phyloP scores from a whole-genome alignment of 2,888 invertebrate genomes.

The Incurvaria masculella region DNA sequence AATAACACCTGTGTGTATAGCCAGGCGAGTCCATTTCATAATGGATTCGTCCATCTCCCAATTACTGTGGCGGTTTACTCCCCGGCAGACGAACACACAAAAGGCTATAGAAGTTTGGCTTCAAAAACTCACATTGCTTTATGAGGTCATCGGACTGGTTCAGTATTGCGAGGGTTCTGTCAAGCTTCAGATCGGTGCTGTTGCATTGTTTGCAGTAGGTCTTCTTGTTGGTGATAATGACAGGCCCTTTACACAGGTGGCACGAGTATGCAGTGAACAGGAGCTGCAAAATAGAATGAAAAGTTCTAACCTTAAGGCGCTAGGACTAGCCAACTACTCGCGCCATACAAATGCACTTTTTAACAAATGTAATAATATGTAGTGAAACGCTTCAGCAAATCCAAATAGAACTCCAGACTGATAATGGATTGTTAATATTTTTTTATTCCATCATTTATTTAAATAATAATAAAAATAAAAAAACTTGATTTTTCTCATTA shows the following conservation, averaged over 20 bases:
- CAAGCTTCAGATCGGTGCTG: slow-evolving; percentile 25
- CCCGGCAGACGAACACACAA: background rate
- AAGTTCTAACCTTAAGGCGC: too few species aligned
- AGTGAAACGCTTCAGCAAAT: too few species aligned
- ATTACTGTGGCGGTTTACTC: background rate
- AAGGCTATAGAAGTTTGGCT: background rate
- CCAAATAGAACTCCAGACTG: too few species aligned
- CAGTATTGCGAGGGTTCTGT: slow-evolving; percentile 24
- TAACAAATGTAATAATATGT: too few species aligned
- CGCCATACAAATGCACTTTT: too few species aligned
- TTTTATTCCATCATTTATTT: too few species aligned
- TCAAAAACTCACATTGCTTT: slow-evolving; percentile 24
- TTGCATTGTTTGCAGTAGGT: slow-evolving; percentile 33
- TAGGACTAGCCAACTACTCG: too few species aligned
- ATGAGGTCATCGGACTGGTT: slow-evolving; percentile 31
- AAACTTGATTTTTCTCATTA: too few species aligned
- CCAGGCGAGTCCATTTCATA: background rate
- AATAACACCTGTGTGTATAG: too few species aligned
- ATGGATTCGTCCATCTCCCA: too few species aligned
- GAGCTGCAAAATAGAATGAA: slow-evolving; percentile 28
- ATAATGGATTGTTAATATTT: too few species aligned
- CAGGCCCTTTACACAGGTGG: slow-evolving; percentile 39
- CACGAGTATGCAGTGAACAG: slow-evolving; percentile 43
- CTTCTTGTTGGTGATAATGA: slow-evolving; percentile 23
- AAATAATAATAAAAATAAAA: too few species aligned